Percentiles rank a stretch among this genome's conserved stretches.
Conservation (phyloP, 1,140 invertebrate genomes). For the Caerostris darwini region DNA sequence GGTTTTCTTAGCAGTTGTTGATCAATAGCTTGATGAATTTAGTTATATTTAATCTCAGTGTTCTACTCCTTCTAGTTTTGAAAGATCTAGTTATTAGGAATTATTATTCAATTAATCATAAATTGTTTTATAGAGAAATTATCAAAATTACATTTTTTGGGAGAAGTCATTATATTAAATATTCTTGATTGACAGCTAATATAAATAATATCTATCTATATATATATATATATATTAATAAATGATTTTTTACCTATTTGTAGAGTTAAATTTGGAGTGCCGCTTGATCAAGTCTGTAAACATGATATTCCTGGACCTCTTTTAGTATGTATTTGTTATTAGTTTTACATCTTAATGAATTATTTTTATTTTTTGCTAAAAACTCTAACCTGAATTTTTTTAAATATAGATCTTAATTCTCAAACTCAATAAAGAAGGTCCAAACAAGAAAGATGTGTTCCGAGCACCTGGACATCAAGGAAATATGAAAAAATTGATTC, state of each 20-base stretch:
- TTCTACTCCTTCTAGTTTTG: too few species aligned
- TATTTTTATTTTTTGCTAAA: neutral
- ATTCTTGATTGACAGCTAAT: too few species aligned
- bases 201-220: too few species aligned
- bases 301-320: constrained; percentile 95
- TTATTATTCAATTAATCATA: too few species aligned
- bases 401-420: constrained; percentile 90
- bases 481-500: constrained; percentile 97
- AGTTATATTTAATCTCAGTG: too few species aligned
- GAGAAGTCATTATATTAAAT: too few species aligned
- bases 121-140: too few species aligned
- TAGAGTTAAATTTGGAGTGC: constrained; percentile 95
- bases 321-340: constrained; percentile 85
- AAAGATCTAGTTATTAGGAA: too few species aligned
- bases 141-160: too few species aligned
- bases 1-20: too few species aligned
- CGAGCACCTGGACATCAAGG: constrained; percentile 96
- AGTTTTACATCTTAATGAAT: neutral
- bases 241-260: neutral
- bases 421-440: constrained; percentile 97
- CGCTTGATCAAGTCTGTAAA: constrained; percentile 92
- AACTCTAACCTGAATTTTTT: neutral
- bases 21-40: too few species aligned
- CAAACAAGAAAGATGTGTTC: constrained; percentile 95
- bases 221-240: neutral